Evolutionary conservation across 2,113 vertebrate species (phyloP), one percentile per base, ranked within the genome.

Genomic region (Phylloscopus whistleri): DNA sequence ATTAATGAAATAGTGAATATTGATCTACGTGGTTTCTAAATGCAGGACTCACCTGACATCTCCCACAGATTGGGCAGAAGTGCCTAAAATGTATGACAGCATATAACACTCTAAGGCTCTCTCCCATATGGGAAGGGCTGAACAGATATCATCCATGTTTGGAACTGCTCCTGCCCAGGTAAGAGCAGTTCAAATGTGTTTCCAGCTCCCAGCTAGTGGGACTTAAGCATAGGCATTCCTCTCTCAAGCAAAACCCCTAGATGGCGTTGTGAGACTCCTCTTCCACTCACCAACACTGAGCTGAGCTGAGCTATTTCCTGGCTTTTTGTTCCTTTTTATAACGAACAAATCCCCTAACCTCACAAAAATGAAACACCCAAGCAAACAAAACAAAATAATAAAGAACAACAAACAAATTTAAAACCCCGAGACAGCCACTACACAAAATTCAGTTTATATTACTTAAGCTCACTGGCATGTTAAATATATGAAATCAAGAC

Each of bases 151-250:
- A 43, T 43, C 17, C 26, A 13, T 28, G 49, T 52, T 46, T 7
- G 28, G 66, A 78, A 26, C n/a, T 91, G 18, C 21, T 46, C 11
- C 76, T 53, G 70, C 5, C 28, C 63, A 55, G 30, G 6, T 11
- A 22, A 58, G 37, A 80, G 26, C 28, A 67, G 55, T 16, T 75
- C 59, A 89, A 90, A 89, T 23, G 26, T 21, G 31, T 6, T 58
- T 30, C 35, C 37, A 76, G 15, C 46, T 55, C 43, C 46, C n/a
- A 63, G 51, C 16, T 35, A 33, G 10, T 1, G 11, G 46, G 5
- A 53, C 6, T 30, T 52, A 7, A 39, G n/a, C 6, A 1, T 2
- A 7, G 0, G 12, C 10, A 63, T 7, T n/a, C 51, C 44, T 63
- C 27, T 48, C 33, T 26, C 39, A 56, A 69, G 62, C 37, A 31